Conservation (phyloP, 2,797 vertebrate species). For the Halcyon smyrnensis region DNA sequence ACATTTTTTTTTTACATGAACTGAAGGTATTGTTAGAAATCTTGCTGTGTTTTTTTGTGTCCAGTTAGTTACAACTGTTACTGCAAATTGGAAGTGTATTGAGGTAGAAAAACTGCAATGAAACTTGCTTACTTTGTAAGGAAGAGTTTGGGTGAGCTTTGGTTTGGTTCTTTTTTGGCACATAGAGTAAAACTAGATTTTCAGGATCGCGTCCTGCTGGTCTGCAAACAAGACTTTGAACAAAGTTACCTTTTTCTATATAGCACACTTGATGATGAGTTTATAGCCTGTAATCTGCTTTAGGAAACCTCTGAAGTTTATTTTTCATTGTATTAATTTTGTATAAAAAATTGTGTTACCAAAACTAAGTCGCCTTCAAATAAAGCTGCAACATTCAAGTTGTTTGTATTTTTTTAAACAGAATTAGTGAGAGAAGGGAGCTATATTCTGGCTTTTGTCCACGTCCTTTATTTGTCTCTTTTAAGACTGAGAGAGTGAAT, state of each 20-base stretch:
- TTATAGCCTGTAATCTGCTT: not conserved
- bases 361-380: slow-evolving; percentile 32
- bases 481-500: not conserved
- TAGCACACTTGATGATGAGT: not conserved
- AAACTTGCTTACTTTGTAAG: not conserved
- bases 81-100: not conserved
- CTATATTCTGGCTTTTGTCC: not conserved
- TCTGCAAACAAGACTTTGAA: not conserved
- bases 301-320: not conserved
- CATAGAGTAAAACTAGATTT: not conserved
- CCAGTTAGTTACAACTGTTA: not conserved
- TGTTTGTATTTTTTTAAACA: not conserved
- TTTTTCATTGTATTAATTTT: slow-evolving; percentile 30
- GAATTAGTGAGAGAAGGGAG: not conserved
- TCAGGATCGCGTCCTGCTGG: not conserved
- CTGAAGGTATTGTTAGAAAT: not conserved
- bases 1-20: too few species aligned
- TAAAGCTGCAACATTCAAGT: slow-evolving; percentile 43
- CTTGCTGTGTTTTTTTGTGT: not conserved
- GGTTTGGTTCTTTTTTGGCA: not conserved
- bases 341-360: not conserved
- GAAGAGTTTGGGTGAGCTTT: not conserved
- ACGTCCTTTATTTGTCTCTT: not conserved
- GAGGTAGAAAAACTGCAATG: not conserved
- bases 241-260: not conserved